phyloP scores from a whole-genome alignment of 2,888 invertebrate genomes.

The Mycogona germanica region DNA sequence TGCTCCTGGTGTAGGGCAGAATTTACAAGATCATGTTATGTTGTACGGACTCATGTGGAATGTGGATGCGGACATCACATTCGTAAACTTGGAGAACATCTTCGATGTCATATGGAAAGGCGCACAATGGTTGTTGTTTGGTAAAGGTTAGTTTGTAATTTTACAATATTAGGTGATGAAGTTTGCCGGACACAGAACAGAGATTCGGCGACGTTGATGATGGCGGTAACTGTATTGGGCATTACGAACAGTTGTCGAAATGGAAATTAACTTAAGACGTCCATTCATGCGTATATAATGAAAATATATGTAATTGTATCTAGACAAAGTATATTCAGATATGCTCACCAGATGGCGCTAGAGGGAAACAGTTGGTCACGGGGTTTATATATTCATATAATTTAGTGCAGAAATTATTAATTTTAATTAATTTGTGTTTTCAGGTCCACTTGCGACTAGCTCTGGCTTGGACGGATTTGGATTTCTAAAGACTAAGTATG shows the following conservation, averaged over 20 bases:
- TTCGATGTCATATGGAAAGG: no score
- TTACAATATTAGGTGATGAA: no score
- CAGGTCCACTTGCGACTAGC: conserved; percentile 74
- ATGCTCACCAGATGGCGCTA: not conserved
- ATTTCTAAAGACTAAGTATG: conserved; percentile 81
- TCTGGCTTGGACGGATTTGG: conserved; percentile 81
- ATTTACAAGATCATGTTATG: conserved; percentile 80
- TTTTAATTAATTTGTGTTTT: not conserved
- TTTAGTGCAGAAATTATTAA: not conserved
- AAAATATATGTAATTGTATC: not conserved
- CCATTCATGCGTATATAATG: not conserved
- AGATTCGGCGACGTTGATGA: no score
- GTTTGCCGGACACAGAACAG: no score
- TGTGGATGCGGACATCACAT: no score
- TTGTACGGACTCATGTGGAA: conserved; percentile 62
- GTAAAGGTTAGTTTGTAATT: no score
- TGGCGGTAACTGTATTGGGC: no score
- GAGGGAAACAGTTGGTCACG: not conserved
- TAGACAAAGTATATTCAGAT: not conserved
- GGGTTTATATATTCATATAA: not conserved
- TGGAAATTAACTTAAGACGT: no score
- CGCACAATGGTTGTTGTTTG: no score
- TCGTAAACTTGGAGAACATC: no score
- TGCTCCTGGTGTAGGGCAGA: conserved; percentile 62
- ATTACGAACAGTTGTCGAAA: no score